These are phyloP conservation scores for Perca schrenkii DNA, from an alignment of 2,113 vertebrate species.

Conservation along the genomic window DNA sequence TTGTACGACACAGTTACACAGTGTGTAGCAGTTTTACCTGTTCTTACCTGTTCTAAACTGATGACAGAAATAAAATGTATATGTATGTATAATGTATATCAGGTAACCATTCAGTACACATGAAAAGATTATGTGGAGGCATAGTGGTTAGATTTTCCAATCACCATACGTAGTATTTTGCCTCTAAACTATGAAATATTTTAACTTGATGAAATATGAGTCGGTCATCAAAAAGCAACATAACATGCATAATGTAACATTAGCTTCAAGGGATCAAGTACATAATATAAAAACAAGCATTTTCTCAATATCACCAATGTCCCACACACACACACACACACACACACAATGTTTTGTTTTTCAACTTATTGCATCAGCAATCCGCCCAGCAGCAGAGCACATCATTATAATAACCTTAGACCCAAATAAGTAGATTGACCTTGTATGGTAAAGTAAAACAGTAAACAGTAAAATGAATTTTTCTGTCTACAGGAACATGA, in stretches of 20 bases:
- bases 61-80: not conserved
- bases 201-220: not conserved
- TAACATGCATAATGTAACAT: not conserved
- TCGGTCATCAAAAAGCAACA: not conserved
- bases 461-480: not conserved
- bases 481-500: conserved; percentile 89
- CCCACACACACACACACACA: not conserved
- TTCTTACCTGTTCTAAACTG: not conserved
- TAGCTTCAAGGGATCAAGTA: not conserved
- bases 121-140: not conserved
- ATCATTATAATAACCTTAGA: not conserved
- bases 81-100: too few species aligned
- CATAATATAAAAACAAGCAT: not conserved
- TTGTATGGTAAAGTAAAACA: not conserved
- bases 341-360: not conserved
- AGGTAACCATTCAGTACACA: not conserved
- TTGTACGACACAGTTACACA: not conserved
- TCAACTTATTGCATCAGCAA: not conserved
- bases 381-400: not conserved
- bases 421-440: too few species aligned
- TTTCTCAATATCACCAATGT: not conserved
- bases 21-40: not conserved
- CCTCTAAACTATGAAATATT: not conserved
- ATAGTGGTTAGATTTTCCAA: not conserved
- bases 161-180: not conserved